Evolutionary conservation across 1,140 invertebrate species (phyloP), one percentile per base, ranked within the genome.

Genomic region (Zaprionus ornatus): DNA sequence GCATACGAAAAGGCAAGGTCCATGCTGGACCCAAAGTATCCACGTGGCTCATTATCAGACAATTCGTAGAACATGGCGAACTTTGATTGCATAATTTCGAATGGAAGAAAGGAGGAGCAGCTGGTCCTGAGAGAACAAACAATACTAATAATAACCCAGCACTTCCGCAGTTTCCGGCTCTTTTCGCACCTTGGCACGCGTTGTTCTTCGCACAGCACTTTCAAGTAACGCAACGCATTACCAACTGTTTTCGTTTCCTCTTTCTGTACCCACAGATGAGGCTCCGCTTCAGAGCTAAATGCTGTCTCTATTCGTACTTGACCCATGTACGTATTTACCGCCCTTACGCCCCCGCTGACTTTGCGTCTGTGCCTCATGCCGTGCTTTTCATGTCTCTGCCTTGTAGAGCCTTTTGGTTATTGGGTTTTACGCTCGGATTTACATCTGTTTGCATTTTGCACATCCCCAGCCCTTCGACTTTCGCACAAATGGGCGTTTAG

Each of bases 391-490:
- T 74, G 19, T 57, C 62, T 65, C 61, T 35, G 57, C 56, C 60
- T 80, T 71, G 70, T 69, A 73, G 74, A 79, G 50, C 59, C 54
- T 69, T 81, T 80, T 59, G 68, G 72, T 83, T 83, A 78, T 84
- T 59, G 80, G 85, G 83, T 90, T 77, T 80, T 79, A 83, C 77
- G 66, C 83, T 71, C 68, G 69, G 80, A 87, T 87, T 90, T 87
- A 83, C 87, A 90, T 90, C 87, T 90, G 87, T 82, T 90, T 85
- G 80, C 73, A 91, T 90, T 91, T 80, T 60, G 29, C 55, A 35
- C 54, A 35, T 66, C 52, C 45, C 48, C 61, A 13, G 56, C 37
- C 32, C 63, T 66, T 21, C n/a, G 27, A 45, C 37, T 52, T 68
- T 68, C 21, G 17, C 48, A 35, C 60, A 63, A 78, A 82, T 82